Base-by-base conservation (phyloP, 2,888 invertebrate species). In the Apamea monoglypha region DNA sequence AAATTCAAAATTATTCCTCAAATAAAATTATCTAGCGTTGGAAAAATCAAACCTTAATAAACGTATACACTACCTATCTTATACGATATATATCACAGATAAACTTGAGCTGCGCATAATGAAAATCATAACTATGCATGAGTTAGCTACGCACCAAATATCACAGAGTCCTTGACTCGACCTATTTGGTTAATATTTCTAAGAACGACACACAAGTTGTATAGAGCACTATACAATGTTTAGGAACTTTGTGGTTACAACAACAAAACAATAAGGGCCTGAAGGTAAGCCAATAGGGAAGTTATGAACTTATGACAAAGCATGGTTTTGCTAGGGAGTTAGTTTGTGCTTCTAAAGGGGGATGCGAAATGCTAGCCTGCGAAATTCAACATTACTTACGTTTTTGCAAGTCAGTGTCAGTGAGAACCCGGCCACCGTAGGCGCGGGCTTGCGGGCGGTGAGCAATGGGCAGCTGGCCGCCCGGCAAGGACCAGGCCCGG, bases 121-220 rank as follows among this genome's bases (percentile, higher is more conserved):
- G 63, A n/a, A 59, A 80, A 32, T 67, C 50, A 76, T 68, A 76
- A 66, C 47, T 81, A 78, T 84, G 71, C 47, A 68, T 78, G 67
- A 78, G 61, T 29, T 50, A 61, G 12, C 12, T 16, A 36, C 36
- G 7, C 3, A 2, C 84, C n/a, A 72, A 61, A 10, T 50, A 36
- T 72, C 59, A 8, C 5, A 40, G 40, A 59, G 16, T 53, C 32
- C 63, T 79, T 68, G 64, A 80, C 59, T 69, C 53, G 59, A 70
- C 25, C 25, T 1, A 70, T 80, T 68, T 63, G 5, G 47, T 61
- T 56, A 67, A 67, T 71, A 66, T n/a, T 66, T 56, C 47, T 6
- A 69, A 66, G 59, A 40, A 79, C 21, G 40, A 40, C 40, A 40
- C 7, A 40, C 40, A 40, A 40, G 40, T 40, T 40, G 40, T 40